These are phyloP conservation scores for Boulengeromyrus knoepffleri DNA, from an alignment of 2,113 vertebrate genomes.

Conservation along the genomic window DNA sequence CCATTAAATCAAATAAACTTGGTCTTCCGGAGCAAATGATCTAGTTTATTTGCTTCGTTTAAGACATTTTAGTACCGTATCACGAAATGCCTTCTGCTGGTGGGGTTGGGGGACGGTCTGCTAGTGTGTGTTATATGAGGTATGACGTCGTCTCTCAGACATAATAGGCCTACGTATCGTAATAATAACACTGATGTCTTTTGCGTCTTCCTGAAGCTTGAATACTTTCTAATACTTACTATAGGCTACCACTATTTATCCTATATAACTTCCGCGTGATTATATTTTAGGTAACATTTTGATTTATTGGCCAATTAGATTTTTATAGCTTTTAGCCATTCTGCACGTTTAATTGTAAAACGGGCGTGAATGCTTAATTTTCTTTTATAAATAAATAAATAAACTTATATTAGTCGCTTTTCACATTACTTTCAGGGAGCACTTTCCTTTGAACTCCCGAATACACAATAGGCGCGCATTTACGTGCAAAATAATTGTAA, in stretches of 20 bases:
- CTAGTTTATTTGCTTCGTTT: background rate
- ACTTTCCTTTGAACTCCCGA: background rate
- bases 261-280: background rate
- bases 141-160: background rate
- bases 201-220: background rate
- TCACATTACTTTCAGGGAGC: background rate
- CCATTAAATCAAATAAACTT: slow-evolving; percentile 17
- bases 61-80: background rate
- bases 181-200: background rate
- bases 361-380: background rate
- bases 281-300: background rate
- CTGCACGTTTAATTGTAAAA: background rate
- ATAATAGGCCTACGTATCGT: background rate
- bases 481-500: background rate
- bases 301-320: background rate
- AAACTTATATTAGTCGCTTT: background rate
- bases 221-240: background rate
- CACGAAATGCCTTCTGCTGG: background rate
- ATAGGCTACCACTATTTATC: background rate
- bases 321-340: background rate
- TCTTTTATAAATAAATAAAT: background rate
- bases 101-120: background rate
- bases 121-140: background rate
- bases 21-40: slow-evolving; percentile 19
- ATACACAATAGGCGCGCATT: background rate